Evolutionary conservation across 2,797 vertebrate genomes (phyloP), one percentile per base, ranked within the genome.

Genomic region (Danio albolineatus): DNA sequence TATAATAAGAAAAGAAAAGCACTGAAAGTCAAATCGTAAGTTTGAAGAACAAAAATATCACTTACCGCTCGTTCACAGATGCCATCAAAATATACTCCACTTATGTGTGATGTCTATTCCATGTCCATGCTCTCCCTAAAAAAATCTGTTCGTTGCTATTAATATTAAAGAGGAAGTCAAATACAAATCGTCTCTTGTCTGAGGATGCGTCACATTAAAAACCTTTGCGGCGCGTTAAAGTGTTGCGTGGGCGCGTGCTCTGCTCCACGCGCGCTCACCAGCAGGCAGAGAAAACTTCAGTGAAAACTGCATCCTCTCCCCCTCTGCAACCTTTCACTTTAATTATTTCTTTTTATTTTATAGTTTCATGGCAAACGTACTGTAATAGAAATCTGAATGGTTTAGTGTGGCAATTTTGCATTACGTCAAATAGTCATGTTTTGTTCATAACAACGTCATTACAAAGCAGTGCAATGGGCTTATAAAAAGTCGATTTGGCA

Each of bases 161-260:
- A 8, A 13, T 36, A 10, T 17, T 17, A 5, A 61, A 28, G 7
- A 10, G 16, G 2, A 44, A 56, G 48, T 56, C 39, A 51, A 39
- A 79, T 43, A 28, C 48, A 28, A 59, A 49, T 3, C 54, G 43
- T 5, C 54, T 59, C 17, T 13, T 14, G 16, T n/a, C 4, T 44
- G 14, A 61, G 6, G 17, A 61, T 53, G 67, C 67, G 19, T 72
- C 77, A 48, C 38, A 77, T 56, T 56, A 12, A 38, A 17, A 66
- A 44, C 51, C 41, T 66, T 17, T 17, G 16, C 51, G 7, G 60
- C 60, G 59, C 59, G 59, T 76, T 38, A 44, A 76, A 65, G 74
- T 66, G 39, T 66, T 16, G 28, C 65, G 49, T 66, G 54, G 64
- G 53, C 44, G 54, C 65, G 64, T 46, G 76, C 54, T 56, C 73